A percentile compares a stretch with the other conserved stretches of the same genome.
Conservation (phyloP, 2,113 vertebrate genomes). For the Oryzias melastigma region DNA sequence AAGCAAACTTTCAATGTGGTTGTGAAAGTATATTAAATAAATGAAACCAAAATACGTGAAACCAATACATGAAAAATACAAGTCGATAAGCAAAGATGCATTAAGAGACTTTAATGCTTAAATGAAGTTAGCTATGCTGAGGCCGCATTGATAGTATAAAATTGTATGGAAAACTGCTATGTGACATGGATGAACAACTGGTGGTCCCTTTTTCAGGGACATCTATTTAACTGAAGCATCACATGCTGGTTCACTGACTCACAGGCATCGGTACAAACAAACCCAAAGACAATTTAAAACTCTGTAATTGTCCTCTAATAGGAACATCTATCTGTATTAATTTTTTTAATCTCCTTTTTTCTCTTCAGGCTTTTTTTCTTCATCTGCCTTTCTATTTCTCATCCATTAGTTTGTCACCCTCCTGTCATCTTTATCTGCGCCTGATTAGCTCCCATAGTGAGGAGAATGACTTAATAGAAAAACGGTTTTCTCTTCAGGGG, state of each 20-base stretch:
- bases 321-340: constrained; percentile 28
- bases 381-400: constrained; percentile 5
- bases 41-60: no score
- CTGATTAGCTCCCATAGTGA: constrained; percentile 33
- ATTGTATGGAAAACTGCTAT: no score
- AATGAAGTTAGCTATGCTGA: no score
- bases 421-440: constrained; percentile 29
- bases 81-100: no score
- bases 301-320: constrained; percentile 35
- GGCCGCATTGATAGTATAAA: no score
- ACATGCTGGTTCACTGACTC: not conserved
- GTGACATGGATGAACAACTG: not conserved
- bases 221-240: constrained; percentile 1
- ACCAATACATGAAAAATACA: no score
- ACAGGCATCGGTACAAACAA: constrained; percentile 8
- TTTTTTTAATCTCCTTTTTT: constrained; percentile 30
- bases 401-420: constrained; percentile 35
- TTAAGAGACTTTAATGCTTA: no score
- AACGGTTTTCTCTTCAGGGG: constrained; percentile 14
- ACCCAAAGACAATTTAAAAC: constrained; percentile 29
- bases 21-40: no score
- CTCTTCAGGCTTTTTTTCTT: constrained; percentile 25
- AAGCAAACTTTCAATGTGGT: no score
- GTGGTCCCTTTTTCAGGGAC: not conserved
- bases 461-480: constrained; percentile 16